Evolutionary conservation across 2,888 invertebrate species (phyloP).

Genomic region (Parnassius glacialis): DNA sequence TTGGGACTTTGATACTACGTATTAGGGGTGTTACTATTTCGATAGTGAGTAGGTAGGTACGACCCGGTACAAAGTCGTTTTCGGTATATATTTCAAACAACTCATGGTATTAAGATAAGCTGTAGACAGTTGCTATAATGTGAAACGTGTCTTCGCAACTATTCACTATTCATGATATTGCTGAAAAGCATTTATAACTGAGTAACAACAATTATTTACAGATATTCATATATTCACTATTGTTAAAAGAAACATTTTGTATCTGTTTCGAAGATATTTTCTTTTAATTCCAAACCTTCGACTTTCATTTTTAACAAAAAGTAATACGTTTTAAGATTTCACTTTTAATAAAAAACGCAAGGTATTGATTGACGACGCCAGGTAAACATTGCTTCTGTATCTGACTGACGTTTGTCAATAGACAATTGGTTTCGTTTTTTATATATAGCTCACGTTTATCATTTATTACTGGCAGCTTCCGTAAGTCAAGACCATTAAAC

Average conservation of each 20-base stretch:
- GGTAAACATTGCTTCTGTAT: conserved; percentile 24
- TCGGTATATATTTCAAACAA: conserved; percentile 23
- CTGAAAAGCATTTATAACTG: conserved; percentile 19
- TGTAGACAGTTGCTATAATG: conserved; percentile 18
- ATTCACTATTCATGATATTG: conserved; percentile 24
- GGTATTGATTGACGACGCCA: conserved; percentile 17
- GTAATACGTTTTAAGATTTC: conserved; percentile 19
- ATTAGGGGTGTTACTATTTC: not conserved
- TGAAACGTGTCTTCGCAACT: conserved; percentile 21
- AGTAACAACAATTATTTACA: conserved; percentile 12
- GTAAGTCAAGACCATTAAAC: conserved; percentile 1
- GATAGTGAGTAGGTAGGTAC: conserved; percentile 15
- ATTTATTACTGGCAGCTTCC: conserved; percentile 19
- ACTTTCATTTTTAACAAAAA: conserved; percentile 72
- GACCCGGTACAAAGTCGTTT: conserved; percentile 23
- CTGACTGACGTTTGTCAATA: conserved; percentile 5
- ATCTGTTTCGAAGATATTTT: not conserved
- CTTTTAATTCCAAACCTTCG: conserved; percentile 12
- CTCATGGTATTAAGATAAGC: conserved; percentile 26
- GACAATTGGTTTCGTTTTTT: conserved; percentile 18
- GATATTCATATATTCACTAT: conserved; percentile 10
- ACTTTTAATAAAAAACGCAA: conserved; percentile 23
- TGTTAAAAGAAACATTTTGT: not conserved
- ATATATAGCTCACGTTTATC: conserved; percentile 2
- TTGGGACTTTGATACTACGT: no score